Conservation (phyloP, 2,797 vertebrate species). For the Myotis planiceps region DNA sequence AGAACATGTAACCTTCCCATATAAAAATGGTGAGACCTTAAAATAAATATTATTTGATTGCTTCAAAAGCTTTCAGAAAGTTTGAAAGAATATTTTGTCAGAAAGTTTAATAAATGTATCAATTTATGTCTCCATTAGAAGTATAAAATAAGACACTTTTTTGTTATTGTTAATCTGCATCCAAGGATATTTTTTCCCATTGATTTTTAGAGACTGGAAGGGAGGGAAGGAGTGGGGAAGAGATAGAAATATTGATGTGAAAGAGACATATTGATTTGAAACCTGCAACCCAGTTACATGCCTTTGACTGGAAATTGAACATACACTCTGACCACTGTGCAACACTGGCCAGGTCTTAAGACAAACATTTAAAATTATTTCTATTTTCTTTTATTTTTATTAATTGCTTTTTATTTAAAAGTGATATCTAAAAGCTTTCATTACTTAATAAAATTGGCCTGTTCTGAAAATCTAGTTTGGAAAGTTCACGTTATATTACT, state of each 20-base stretch:
- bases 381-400: slow-evolving; percentile 32
- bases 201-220: not conserved
- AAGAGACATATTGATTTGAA: not conserved
- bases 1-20: slow-evolving; percentile 13
- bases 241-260: not conserved
- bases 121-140: not conserved
- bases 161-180: too few relatives aligned
- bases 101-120: not conserved
- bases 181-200: too few relatives aligned
- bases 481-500: not conserved
- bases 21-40: not conserved
- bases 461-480: slow-evolving; percentile 18
- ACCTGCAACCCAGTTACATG: not conserved
- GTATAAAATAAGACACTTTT: not conserved
- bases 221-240: too few relatives aligned
- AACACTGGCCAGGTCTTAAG: not conserved
- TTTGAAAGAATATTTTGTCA: not conserved
- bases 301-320: not conserved
- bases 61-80: slow-evolving; percentile 14
- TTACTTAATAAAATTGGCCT: not conserved
- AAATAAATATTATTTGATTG: slow-evolving; percentile 30
- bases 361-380: not conserved
- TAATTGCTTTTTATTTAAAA: slow-evolving; percentile 12
- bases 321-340: not conserved
- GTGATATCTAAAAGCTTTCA: not conserved